phyloP scores from a whole-genome alignment of 2,113 vertebrate genomes.

The Crotalus horridus region DNA sequence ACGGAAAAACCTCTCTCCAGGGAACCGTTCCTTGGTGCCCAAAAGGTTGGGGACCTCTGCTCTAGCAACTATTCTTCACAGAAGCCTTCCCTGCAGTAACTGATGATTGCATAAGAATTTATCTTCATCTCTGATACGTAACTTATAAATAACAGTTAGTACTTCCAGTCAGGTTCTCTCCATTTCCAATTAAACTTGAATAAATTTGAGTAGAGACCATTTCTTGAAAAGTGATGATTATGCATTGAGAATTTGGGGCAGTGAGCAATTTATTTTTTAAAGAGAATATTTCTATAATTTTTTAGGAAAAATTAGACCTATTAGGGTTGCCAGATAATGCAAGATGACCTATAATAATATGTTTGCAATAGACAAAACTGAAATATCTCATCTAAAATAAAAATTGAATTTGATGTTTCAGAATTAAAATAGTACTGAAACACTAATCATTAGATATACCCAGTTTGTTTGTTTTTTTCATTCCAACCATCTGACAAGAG shows the following conservation, averaged over 20 bases:
- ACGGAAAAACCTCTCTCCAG: too few species aligned
- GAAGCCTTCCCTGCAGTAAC: background rate
- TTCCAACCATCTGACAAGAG: background rate
- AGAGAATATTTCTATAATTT: background rate
- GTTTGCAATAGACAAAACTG: background rate
- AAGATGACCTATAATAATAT: background rate
- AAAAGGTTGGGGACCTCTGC: too few species aligned
- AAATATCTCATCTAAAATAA: background rate
- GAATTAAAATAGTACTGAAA: background rate
- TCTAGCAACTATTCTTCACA: background rate
- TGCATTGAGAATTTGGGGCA: background rate
- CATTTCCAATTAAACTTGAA: background rate
- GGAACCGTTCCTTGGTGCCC: too few species aligned
- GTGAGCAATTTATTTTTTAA: background rate
- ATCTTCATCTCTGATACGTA: background rate
- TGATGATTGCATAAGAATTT: background rate
- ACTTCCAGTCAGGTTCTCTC: background rate
- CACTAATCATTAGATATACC: background rate
- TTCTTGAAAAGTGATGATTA: background rate
- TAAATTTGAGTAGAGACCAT: background rate
- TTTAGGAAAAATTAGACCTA: background rate
- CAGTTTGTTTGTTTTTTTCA: background rate
- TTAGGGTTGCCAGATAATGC: background rate
- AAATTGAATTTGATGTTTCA: background rate
- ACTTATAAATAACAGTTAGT: background rate